These are phyloP conservation scores for Augochlora pura DNA, from an alignment of 1,140 invertebrate genomes.

Conservation along the genomic window DNA sequence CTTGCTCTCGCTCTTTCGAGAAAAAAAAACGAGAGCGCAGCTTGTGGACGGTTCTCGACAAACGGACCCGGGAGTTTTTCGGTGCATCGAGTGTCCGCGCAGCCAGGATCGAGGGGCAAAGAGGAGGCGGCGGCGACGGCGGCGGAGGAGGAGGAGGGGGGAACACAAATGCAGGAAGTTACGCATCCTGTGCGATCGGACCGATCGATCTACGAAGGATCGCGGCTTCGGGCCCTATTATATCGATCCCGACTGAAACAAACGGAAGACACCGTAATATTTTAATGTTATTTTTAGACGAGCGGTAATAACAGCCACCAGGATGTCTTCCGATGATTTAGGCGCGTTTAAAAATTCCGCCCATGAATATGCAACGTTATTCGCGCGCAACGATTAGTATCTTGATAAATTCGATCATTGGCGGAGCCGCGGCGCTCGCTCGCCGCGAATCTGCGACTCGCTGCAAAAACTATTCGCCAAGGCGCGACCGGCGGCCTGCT, in stretches of 20 bases:
- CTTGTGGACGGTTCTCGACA: constrained; percentile 49
- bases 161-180: constrained; percentile 63
- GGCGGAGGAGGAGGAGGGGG: constrained; percentile 17
- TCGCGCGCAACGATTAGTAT: no score
- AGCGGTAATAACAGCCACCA: not conserved
- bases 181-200: constrained; percentile 61
- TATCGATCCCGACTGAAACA: constrained; percentile 26
- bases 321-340: no score
- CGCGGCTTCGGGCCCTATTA: constrained; percentile 22
- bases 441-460: no score
- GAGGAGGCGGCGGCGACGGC: no score
- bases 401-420: no score
- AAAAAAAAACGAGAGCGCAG: constrained; percentile 29
- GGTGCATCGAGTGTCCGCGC: constrained; percentile 44
- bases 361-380: no score
- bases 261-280: not conserved
- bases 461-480: no score
- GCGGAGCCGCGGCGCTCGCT: no score
- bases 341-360: no score
- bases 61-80: constrained; percentile 56
- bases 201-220: constrained; percentile 47
- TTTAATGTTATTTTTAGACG: not conserved
- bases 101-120: not conserved
- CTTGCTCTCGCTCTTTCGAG: not conserved
- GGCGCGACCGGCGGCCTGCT: no score